A percentile compares a stretch with the other conserved stretches of the same genome.
phyloP scores from a whole-genome alignment of 1,140 invertebrate genomes.

The Tyrophagus putrescentiae region DNA sequence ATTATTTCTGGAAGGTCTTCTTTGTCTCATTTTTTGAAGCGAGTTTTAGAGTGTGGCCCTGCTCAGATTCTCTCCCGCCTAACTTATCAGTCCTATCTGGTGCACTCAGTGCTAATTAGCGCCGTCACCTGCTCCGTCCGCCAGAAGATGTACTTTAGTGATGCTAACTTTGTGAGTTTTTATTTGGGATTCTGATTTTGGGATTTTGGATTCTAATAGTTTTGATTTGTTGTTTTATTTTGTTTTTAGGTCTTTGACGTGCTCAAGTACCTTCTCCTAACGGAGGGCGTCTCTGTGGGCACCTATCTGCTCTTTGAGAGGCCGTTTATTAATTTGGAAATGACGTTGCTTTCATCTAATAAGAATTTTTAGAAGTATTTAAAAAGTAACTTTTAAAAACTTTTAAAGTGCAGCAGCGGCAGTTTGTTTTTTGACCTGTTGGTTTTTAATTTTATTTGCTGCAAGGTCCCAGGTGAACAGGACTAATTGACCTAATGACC shows the following conservation, averaged over 20 bases:
- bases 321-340: not conserved
- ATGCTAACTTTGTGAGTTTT: conserved; percentile 15
- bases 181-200: not conserved
- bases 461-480: too few species aligned
- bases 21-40: not conserved
- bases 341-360: conserved; percentile 2
- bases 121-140: not conserved
- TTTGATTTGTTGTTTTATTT: not conserved
- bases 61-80: conserved; percentile 30
- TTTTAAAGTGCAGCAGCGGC: too few species aligned
- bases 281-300: not conserved
- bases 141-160: conserved; percentile 10
- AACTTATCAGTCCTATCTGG: conserved; percentile 34
- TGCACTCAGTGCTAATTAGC: conserved; percentile 28
- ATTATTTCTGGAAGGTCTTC: not conserved
- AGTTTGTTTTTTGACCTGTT: too few species aligned
- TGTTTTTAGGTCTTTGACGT: not conserved
- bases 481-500: too few species aligned
- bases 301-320: not conserved
- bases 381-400: too few species aligned
- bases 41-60: not conserved
- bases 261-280: not conserved
- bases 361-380: too few species aligned
- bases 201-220: not conserved
- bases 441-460: too few species aligned